A percentile compares a stretch with the other conserved stretches of the same genome.
phyloP scores from a whole-genome alignment of 2,888 invertebrate species.

The Diloba caeruleocephala region DNA sequence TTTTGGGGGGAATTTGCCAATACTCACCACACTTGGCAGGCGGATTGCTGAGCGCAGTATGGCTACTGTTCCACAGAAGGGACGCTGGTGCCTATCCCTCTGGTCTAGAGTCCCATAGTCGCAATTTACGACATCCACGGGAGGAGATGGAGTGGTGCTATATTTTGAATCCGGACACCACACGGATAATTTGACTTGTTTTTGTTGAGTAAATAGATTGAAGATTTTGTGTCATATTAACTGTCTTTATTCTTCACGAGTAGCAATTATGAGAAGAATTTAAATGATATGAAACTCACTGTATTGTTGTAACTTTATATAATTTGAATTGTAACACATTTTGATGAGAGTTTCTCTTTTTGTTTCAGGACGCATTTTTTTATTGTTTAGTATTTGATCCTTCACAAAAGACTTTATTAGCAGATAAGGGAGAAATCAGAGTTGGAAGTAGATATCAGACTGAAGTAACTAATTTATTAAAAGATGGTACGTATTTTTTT shows the following conservation, averaged over 20 bases:
- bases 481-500: slow-evolving; percentile 90
- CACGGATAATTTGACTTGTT: no score
- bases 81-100: no score
- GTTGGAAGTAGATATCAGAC: slow-evolving; percentile 99
- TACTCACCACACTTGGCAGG: no score
- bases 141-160: no score
- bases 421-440: slow-evolving; percentile 99
- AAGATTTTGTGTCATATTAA: slow-evolving; percentile 20
- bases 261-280: slow-evolving; percentile 23
- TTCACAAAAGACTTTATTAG: slow-evolving; percentile 98
- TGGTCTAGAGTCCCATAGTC: no score
- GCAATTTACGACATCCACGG: no score
- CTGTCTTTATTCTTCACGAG: slow-evolving; percentile 9
- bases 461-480: slow-evolving; percentile 94
- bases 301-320: slow-evolving; percentile 12
- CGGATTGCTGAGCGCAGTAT: no score
- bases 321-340: slow-evolving; percentile 16
- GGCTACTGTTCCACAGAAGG: no score
- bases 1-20: no score
- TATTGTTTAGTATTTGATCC: slow-evolving; percentile 99
- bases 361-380: slow-evolving; percentile 98
- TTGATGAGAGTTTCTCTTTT: slow-evolving; percentile 61
- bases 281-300: slow-evolving; percentile 15
- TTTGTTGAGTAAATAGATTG: slow-evolving; percentile 15
- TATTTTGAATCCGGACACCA: no score